phyloP scores from a whole-genome alignment of 2,797 vertebrate species.

The Brachyalestes nurse region DNA sequence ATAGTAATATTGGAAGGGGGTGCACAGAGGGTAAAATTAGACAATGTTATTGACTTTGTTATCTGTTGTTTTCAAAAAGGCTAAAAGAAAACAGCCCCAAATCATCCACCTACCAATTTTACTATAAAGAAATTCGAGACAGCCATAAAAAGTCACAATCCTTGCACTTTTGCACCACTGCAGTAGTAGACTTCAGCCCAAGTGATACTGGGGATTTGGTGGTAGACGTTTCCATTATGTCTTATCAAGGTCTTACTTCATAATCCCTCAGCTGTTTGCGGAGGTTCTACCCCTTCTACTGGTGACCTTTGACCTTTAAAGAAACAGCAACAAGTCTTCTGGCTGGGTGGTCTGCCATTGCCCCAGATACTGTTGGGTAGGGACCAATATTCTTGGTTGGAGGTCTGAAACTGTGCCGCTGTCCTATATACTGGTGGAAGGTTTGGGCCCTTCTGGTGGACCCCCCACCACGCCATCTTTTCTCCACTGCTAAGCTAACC shows the following conservation, averaged over 20 bases:
- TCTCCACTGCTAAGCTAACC: conserved; percentile 22
- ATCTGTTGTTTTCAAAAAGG: too few relatives aligned
- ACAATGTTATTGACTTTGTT: too few relatives aligned
- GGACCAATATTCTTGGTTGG: conserved; percentile 13
- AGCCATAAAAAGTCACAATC: too few relatives aligned
- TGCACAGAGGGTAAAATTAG: too few relatives aligned
- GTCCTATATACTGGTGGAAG: conserved; percentile 31
- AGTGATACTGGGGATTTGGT: too few relatives aligned
- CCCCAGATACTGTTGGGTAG: conserved; percentile 42
- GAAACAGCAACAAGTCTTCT: conserved; percentile 7
- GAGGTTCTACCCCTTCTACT: conserved; percentile 19
- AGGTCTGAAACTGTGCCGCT: conserved; percentile 23
- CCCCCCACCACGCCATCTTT: conserved; percentile 22
- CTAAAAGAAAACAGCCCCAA: too few relatives aligned
- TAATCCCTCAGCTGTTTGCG: conserved; percentile 44
- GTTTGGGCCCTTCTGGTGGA: conserved; percentile 1
- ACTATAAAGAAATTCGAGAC: too few relatives aligned
- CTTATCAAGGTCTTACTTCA: conserved; percentile 32
- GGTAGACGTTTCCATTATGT: background rate
- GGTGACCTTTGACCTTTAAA: conserved; percentile 45
- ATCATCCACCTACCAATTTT: too few relatives aligned
- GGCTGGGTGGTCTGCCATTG: conserved; percentile 22
- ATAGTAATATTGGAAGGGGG: too few relatives aligned
- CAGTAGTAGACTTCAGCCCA: too few relatives aligned
- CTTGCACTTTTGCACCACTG: too few relatives aligned